These are phyloP conservation scores for Macaria liturata DNA, from an alignment of 2,888 invertebrate genomes.

Conservation along the genomic window DNA sequence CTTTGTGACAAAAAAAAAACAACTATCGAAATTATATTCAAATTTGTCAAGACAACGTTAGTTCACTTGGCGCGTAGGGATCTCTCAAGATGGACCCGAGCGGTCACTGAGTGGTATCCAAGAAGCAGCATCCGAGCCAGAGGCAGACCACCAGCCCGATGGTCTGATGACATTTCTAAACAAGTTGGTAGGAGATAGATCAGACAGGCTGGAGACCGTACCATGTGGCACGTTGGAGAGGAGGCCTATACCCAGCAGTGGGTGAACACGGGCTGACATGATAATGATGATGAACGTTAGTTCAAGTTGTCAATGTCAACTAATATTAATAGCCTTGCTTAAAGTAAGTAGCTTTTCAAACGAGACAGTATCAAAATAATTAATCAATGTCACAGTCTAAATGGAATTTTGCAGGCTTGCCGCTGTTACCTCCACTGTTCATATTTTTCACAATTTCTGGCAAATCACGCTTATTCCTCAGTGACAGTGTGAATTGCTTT, in stretches of 20 bases:
- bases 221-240: no score
- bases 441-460: slow-evolving; percentile 47
- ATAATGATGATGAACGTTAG: no score
- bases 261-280: no score
- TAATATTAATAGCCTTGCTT: not conserved
- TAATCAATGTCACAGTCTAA: slow-evolving; percentile 55
- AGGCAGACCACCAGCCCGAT: no score
- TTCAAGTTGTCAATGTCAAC: not conserved
- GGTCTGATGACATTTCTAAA: no score
- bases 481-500: slow-evolving; percentile 36
- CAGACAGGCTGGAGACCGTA: no score
- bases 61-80: not conserved
- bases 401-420: slow-evolving; percentile 51
- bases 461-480: slow-evolving; percentile 42
- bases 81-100: no score
- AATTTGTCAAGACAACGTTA: not conserved
- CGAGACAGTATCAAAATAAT: slow-evolving; percentile 39
- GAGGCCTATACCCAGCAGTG: no score
- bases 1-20: no score
- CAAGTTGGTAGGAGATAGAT: no score
- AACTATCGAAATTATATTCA: not conserved
- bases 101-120: not conserved
- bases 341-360: slow-evolving; percentile 4
- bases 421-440: slow-evolving; percentile 41
- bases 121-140: no score